These are phyloP conservation scores for Aptenodytes forsteri DNA, from an alignment of 2,113 vertebrate species.

Conservation along the genomic window DNA sequence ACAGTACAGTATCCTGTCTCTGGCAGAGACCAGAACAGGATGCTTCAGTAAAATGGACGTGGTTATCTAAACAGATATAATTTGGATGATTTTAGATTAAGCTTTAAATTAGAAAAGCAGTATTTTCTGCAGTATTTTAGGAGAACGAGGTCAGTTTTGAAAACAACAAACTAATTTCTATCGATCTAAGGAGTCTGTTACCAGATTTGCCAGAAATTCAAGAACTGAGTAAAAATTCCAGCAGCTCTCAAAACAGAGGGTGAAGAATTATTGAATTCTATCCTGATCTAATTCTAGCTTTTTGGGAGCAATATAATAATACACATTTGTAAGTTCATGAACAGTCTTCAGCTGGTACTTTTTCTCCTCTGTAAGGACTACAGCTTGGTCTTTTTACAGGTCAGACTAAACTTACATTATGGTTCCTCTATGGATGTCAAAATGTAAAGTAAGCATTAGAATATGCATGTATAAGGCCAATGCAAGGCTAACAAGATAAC, in stretches of 20 bases:
- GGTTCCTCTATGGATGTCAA: neutral
- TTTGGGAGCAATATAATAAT: neutral
- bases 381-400: neutral
- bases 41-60: neutral
- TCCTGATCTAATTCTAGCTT: neutral
- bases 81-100: neutral
- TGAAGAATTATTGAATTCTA: neutral
- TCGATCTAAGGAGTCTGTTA: neutral
- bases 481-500: neutral
- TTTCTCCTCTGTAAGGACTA: neutral
- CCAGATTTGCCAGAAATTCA: neutral
- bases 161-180: neutral
- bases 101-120: neutral
- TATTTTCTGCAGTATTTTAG: neutral
- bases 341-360: neutral
- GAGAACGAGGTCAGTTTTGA: neutral
- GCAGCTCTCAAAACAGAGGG: neutral
- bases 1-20: neutral
- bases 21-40: slow-evolving; percentile 11
- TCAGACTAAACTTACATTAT: neutral
- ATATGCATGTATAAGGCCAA: neutral
- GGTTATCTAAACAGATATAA: neutral
- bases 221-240: neutral
- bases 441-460: neutral
- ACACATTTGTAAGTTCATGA: neutral